phyloP scores from a whole-genome alignment of 2,888 invertebrate genomes.

The Sepiola atlantica region DNA sequence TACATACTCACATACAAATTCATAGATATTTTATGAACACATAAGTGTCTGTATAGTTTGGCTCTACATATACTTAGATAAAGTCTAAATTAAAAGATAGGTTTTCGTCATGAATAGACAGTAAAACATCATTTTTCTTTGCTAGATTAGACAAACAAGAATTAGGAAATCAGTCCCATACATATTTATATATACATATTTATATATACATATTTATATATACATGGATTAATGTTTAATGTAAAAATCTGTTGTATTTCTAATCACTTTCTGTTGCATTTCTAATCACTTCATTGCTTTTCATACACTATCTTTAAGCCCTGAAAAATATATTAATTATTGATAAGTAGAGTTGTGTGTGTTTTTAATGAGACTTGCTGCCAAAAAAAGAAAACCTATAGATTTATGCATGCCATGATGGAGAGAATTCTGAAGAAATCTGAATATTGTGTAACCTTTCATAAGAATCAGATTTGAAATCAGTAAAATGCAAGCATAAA shows the following conservation, averaged over 20 bases:
- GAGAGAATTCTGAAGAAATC: neutral
- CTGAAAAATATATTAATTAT: constrained; percentile 20
- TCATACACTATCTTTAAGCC: neutral
- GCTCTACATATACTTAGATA: neutral
- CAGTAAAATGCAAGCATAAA: neutral
- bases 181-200: neutral
- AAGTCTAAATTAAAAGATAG: neutral
- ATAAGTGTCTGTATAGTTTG: too few species aligned
- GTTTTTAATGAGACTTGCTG: neutral
- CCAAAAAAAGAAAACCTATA: neutral
- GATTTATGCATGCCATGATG: neutral
- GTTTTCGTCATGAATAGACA: neutral
- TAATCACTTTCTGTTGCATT: neutral
- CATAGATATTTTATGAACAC: too few species aligned
- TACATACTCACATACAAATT: too few species aligned
- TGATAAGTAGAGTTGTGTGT: neutral
- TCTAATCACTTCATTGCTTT: neutral
- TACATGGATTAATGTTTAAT: neutral
- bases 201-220: neutral
- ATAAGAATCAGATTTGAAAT: neutral
- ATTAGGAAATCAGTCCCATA: neutral
- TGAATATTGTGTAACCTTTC: neutral
- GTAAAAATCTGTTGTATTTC: neutral
- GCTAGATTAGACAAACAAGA: neutral
- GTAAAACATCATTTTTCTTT: neutral